Evolutionary conservation across 1,140 invertebrate species (phyloP).

Genomic region (Delia radicum): DNA sequence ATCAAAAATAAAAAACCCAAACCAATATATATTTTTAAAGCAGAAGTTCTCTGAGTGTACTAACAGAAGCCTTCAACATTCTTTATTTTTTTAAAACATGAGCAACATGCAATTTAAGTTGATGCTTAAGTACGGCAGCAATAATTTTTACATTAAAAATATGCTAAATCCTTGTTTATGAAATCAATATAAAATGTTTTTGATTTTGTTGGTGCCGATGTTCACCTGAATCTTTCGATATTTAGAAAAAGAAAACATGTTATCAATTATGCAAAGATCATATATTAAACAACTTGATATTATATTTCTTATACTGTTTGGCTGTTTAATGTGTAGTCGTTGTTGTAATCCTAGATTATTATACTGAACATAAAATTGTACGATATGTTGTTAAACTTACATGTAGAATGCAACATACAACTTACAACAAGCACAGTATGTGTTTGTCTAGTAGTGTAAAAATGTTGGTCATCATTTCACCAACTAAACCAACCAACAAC

Average conservation of each 20-base stretch:
- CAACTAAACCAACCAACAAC: neutral
- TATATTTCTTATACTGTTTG: neutral
- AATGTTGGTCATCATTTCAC: neutral
- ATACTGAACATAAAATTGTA: neutral
- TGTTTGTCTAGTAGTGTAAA: no score
- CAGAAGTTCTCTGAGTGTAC: no score
- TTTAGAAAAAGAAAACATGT: neutral
- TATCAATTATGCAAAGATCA: constrained; percentile 4
- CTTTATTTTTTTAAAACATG: neutral
- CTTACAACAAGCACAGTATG: neutral
- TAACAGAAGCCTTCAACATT: neutral
- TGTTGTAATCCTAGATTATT: neutral
- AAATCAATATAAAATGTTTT: neutral
- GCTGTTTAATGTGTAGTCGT: neutral
- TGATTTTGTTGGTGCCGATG: neutral
- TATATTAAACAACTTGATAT: constrained; percentile 5
- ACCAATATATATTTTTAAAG: no score
- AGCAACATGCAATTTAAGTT: neutral
- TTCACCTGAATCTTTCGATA: no score
- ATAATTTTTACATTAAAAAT: neutral
- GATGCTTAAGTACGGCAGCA: neutral
- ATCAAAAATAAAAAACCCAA: no score
- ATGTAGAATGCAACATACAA: neutral
- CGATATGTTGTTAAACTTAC: neutral
- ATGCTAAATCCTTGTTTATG: neutral